Evolutionary conservation across 53 echinoderm and acorn worm genomes (phyloP), one percentile per base, ranked within the genome.

Genomic region (Mesocentrotus franciscanus): DNA sequence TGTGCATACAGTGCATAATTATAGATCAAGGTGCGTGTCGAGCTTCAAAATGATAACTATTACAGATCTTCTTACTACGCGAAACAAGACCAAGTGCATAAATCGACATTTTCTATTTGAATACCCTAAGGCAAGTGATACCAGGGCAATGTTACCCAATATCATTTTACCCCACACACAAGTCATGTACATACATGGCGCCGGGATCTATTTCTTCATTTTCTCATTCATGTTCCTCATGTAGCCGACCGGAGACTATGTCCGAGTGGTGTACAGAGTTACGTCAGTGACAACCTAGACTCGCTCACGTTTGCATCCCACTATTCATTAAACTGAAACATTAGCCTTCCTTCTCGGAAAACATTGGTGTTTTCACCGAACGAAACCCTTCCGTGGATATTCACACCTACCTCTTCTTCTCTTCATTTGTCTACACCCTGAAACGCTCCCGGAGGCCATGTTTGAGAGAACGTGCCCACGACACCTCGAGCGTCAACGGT

Each of bases 231-330:
- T 81, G 81, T 39, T 17, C 36, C 18, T 39, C 36, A 17, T 26
- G 81, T 85, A 17, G 49, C 34, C 4, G 17, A 33, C 81, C 85
- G 56, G 42, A 14, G 8, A 85, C 42, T 7, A 56, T 49, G 56
- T 26, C 87, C 59, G 3, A 87, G 56, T 58, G 57, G 58, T 29
- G 27, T 87, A 58, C 58, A 16, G 10, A 8, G 42, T 49, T 55
- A 87, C 87, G 87, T 87, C 87, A 87, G 6, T 1, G 27, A n/a
- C 87, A 87, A 58, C 87, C 87, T 87, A n/a, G n/a, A 87, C 58
- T 4, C 26, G 18, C 57, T 85, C 58, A 57, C 26, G 56, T 58
- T 83, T 85, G 24, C 27, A 27, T 26, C n/a, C 87, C 56, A n/a
- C 10, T 12, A 27, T 4, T 87, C 59, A 87, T 87, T 87, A 87